Evolutionary conservation across 2,797 vertebrate species (phyloP).

Genomic region (Pagetopsis macropterus): DNA sequence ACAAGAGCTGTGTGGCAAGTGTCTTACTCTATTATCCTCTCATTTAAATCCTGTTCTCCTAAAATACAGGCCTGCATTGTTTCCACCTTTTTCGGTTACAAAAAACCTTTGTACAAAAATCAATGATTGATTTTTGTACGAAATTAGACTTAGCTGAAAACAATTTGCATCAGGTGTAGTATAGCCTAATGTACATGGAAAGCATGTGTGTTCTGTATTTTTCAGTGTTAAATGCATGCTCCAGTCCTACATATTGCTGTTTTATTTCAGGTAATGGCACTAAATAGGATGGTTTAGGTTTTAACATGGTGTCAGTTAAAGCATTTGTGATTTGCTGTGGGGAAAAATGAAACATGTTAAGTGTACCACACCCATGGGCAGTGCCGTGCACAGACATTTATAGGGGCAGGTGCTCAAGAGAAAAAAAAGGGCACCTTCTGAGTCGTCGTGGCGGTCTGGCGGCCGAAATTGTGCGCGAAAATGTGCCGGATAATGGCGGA

Average conservation of each 20-base stretch:
- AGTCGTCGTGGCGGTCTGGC: no score
- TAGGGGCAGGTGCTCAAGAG: no score
- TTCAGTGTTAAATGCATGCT: not conserved
- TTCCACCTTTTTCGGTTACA: not conserved
- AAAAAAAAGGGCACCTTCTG: no score
- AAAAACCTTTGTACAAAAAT: not conserved
- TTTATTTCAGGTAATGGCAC: not conserved
- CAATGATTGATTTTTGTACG: not conserved
- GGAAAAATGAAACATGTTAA: accelerated
- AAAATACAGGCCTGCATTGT: not conserved
- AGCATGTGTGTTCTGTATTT: not conserved
- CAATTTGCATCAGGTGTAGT: not conserved
- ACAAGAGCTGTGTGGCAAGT: not conserved
- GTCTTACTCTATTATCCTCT: no score
- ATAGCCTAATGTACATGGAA: not conserved
- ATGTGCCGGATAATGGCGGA: no score
- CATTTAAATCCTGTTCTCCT: not conserved
- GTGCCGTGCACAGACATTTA: no score
- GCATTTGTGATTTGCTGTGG: not conserved
- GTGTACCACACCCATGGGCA: constrained; percentile 51
- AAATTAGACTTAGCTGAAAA: not conserved
- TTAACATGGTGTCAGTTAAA: not conserved
- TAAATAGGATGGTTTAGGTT: not conserved
- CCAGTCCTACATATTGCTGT: no score
- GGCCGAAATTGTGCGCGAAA: no score